These are phyloP conservation scores for Brachynemurus nebulosus DNA, from an alignment of 2,888 invertebrate species.

Conservation along the genomic window DNA sequence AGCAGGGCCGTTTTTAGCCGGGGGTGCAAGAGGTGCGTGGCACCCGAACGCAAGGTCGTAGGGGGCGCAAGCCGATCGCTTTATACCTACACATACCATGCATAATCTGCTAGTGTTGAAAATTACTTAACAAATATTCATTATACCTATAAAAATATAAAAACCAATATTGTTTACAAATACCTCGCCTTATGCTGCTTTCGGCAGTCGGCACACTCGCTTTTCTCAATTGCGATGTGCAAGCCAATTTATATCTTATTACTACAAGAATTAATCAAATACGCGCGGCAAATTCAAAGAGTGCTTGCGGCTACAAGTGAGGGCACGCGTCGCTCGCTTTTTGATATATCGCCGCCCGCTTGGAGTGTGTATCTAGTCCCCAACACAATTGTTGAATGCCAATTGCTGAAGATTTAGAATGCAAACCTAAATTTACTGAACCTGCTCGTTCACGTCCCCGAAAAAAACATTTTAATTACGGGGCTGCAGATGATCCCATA, in stretches of 20 bases:
- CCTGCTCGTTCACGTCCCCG: neutral
- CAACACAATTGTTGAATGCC: neutral
- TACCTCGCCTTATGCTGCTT: neutral
- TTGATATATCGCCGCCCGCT: neutral
- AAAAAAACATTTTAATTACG: neutral
- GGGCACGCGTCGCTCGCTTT: neutral
- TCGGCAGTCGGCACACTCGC: too few relatives aligned
- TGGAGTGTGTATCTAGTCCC: neutral
- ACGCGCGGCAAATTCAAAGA: neutral
- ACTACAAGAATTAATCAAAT: too few relatives aligned
- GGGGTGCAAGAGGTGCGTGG: too few relatives aligned
- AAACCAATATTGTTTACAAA: neutral
- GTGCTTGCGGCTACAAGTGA: neutral
- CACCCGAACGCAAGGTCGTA: neutral
- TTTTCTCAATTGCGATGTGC: too few relatives aligned
- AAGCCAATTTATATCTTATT: too few relatives aligned
- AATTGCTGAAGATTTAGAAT: too few relatives aligned
- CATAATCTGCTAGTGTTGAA: neutral
- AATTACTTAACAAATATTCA: neutral
- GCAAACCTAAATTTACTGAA: neutral
- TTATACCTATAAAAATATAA: neutral
- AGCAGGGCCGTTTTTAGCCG: too few relatives aligned
- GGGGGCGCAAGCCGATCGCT: neutral
- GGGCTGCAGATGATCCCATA: neutral
- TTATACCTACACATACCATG: neutral